Base-by-base conservation (phyloP, 2,113 vertebrate genomes). In the Rhinoptilus africanus region DNA sequence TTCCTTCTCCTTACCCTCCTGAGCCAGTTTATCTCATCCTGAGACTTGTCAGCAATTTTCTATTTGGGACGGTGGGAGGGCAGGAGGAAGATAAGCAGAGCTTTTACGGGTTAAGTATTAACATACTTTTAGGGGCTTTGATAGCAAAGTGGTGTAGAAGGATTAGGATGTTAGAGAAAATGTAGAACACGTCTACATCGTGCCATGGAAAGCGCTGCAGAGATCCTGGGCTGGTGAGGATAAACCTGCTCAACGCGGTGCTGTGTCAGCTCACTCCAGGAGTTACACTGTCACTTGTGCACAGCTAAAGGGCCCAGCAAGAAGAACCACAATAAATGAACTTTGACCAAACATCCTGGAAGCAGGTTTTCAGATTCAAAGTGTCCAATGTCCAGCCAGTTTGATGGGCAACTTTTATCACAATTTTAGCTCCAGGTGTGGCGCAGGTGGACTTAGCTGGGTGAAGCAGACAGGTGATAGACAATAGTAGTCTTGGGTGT, bases 1-100 rank as follows among this genome's bases (percentile, higher is more conserved):
- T 84, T 59, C 89, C 89, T 82, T 93, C 85, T 88, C 54, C 54
- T 91, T 72, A 32, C 16, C 67, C 85, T 84, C 72, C 22, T 79
- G 85, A 92, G 87, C 75, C 34, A 48, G 76, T 96, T 96, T 96
- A 97, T 97, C 97, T 96, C 71, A 53, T 57, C 64, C 76, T 75
- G 23, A 96, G 82, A 57, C 85, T 95, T 93, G 82, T 95, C 96
- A 97, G 96, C 94, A 92, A 37, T 95, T 97, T 96, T 96, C 69
- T 82, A 0, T 66, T 87, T 21, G 66, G 96, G 88, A 63, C 1
- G 4, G 78, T 91, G 84, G 88, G 91, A 97, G 95, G 94, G 88
- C 68, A 89, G 87, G 37, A 95, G 62, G 39, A 67, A 88, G 91
- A 92, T 89, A 97, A 93, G 90, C 24, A 71, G 64, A 89, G 89